Base-by-base conservation (phyloP, 2,888 invertebrate genomes). In the Achlya flavicornis region DNA sequence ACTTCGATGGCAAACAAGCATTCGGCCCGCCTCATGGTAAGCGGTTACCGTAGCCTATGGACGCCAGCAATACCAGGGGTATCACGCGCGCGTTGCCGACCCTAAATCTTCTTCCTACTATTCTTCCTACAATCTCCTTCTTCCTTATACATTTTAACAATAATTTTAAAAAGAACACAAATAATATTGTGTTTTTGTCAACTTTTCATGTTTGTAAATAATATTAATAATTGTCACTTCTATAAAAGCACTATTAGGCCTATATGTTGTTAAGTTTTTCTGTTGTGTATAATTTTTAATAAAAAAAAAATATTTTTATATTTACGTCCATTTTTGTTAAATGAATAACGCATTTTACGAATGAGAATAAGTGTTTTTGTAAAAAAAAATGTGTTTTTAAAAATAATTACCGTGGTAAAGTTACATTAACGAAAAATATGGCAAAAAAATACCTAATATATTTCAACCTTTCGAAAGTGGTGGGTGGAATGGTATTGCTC, bases 281-380 rank as follows among this genome's bases (percentile, higher is more conserved):
- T 6, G 35, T 57, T 8, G n/a, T 1, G 4, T n/a, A 58, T 16
- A 16, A 16, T 58, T 16, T 59, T 35, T 10, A 38, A 16, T 16
- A 14, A 38, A 59, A 38, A 33, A n/a, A 14, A 4, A 48, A 3
- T 14, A 46, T 14, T 16, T 10, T n/a, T 6, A 0, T 46, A 53
- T 10, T 53, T 53, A 53, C 53, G 53, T 53, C 19, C 53, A 53
- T 10, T 19, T 53, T 53, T 53, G 53, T 19, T 53, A 53, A 2
- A 10, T 19, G 10, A 53, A 16, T 53, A 53, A 53, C 53, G 53
- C 53, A 53, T 53, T 53, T 53, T 53, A 19, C 10, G 53, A 53
- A 53, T 53, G 53, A 53, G 53, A 19, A 10, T 53, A 53, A 53
- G 10, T 53, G 53, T 53, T 53, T 53, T 53, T 53, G n/a, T n/a